A percentile compares a stretch with the other conserved stretches of the same genome.
These are phyloP conservation scores for Brachypalpus laphriformis DNA, from an alignment of 2,888 invertebrate genomes.

Conservation along the genomic window DNA sequence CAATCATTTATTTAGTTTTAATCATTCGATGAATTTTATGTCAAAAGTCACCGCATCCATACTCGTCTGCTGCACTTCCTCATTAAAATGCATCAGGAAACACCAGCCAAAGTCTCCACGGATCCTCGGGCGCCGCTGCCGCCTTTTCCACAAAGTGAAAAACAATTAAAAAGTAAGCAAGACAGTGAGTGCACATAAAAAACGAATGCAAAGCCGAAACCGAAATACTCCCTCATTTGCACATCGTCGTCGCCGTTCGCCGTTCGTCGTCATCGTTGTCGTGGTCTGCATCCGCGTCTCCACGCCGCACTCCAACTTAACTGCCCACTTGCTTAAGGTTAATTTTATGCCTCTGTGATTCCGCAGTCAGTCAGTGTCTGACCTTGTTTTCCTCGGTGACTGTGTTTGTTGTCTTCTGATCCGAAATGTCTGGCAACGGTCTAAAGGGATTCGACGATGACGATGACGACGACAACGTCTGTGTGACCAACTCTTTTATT, in stretches of 20 bases:
- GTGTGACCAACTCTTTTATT: constrained; percentile 21
- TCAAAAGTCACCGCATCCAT: constrained; percentile 7
- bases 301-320: constrained; percentile 11
- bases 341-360: constrained; percentile 72
- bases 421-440: constrained; percentile 69
- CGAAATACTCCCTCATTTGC: constrained; percentile 63
- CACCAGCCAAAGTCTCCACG: constrained; percentile 2
- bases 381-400: constrained; percentile 63
- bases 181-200: constrained; percentile 17
- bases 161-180: constrained; percentile 30
- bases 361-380: constrained; percentile 64
- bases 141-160: background rate
- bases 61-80: constrained; percentile 5
- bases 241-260: constrained; percentile 35
- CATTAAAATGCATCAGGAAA: constrained; percentile 49
- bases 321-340: constrained; percentile 63
- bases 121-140: constrained; percentile 13
- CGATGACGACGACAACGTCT: constrained; percentile 15
- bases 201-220: constrained; percentile 39
- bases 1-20: background rate
- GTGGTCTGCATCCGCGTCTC: constrained; percentile 9
- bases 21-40: constrained; percentile 40
- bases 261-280: constrained; percentile 14
- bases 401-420: constrained; percentile 64
- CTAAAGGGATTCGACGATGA: constrained; percentile 62